A percentile compares a stretch with the other conserved stretches of the same genome.
Evolutionary conservation across 2,113 vertebrate species (phyloP).

Genomic region (Tetrax tetrax): DNA sequence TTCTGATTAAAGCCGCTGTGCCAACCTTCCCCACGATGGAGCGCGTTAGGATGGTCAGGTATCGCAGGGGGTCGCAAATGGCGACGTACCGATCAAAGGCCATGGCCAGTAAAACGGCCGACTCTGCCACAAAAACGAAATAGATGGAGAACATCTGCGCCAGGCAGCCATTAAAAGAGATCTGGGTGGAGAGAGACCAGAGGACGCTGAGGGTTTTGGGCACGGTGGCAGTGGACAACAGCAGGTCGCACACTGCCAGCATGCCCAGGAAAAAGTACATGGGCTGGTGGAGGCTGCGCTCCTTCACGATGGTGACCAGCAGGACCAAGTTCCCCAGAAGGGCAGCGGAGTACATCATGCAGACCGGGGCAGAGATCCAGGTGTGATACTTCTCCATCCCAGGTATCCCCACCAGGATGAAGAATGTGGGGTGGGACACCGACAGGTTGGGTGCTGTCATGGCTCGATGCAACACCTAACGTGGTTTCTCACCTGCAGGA

Average conservation of each 20-base stretch:
- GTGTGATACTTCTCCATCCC: slow-evolving; percentile 2
- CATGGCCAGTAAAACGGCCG: slow-evolving; percentile 36
- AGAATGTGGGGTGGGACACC: background rate
- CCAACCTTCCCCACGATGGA: background rate
- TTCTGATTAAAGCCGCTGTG: background rate
- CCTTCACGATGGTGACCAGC: background rate
- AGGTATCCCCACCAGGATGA: background rate
- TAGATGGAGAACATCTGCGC: slow-evolving; percentile 59
- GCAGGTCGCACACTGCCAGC: slow-evolving; percentile 17
- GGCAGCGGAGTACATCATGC: background rate
- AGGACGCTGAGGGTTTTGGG: background rate
- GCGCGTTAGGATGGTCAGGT: background rate
- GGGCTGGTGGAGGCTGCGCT: slow-evolving; percentile 14
- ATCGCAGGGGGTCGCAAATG: slow-evolving; percentile 31
- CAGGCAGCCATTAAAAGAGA: slow-evolving; percentile 6
- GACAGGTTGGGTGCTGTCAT: background rate
- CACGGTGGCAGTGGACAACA: background rate
- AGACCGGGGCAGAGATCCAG: slow-evolving; percentile 7
- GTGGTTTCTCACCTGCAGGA: accelerated
- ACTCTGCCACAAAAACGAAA: slow-evolving; percentile 13
- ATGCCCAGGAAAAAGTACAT: slow-evolving; percentile 23
- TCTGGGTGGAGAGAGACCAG: background rate
- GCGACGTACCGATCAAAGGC: slow-evolving; percentile 46
- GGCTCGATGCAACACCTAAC: background rate
- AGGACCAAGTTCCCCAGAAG: background rate